Evolutionary conservation across 2,797 vertebrate species (phyloP), one percentile per base, ranked within the genome.

Genomic region (Carduelis carduelis): DNA sequence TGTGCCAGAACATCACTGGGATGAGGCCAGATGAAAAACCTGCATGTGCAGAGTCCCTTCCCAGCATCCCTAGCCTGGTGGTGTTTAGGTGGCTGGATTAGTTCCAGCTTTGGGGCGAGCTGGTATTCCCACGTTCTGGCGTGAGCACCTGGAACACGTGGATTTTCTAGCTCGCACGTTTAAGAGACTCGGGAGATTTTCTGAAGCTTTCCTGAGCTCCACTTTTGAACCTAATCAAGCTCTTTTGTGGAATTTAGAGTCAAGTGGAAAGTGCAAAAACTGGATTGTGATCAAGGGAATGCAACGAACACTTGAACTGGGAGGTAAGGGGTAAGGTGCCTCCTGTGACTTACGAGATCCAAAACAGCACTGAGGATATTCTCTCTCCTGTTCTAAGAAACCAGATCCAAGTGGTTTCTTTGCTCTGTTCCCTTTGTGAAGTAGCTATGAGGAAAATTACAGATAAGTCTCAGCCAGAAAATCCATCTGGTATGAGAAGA

Each of bases 401-500:
- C 55, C 65, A 79, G 80, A 95, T 94, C 83, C 95, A 93, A 96
- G 59, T 74, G 83, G 63, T 96, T 94, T 95, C 93, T 95, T 91
- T 86, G 43, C 94, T 95, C 72, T 95, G 69, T 93, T 97, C 91
- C 59, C 61, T 94, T 88, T 95, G 93, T 95, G 49, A 95, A 97
- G 91, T 93, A 95, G 74, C 93, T 95, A 86, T 71, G 82, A 97
- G 93, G 93, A 95, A 95, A 95, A 95, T 91, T 97, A 57, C 93
- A 95, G 91, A 84, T 50, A 86, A 95, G 47, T 79, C 93, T 95
- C 80, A 95, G 96, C 96, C 95, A 97, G 96, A 79, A 97, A 97
- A 95, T 56, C 96, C 96, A 97, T 97, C 96, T 97, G 95, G 88
- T 93, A 72, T 60, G 93, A 93, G 94, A 96, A 91, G 85, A 96